Evolutionary conservation across 2,113 vertebrate genomes (phyloP).

Genomic region (Helogale parvula): DNA sequence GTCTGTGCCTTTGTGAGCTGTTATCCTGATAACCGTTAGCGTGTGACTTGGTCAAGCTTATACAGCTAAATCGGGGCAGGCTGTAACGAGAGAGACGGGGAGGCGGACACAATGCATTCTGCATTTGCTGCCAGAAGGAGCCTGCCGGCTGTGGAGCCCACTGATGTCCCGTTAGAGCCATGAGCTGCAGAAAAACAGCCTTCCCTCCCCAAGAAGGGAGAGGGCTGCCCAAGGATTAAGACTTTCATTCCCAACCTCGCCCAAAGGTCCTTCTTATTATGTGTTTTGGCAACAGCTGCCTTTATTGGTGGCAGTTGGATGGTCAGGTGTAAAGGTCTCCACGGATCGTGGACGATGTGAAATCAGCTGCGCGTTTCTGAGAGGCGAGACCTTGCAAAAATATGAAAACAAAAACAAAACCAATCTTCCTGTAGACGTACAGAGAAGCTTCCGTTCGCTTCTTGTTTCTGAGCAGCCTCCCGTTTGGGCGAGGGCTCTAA

Average conservation of each 20-base stretch:
- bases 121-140: neutral
- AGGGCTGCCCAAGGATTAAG: neutral
- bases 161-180: neutral
- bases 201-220: neutral
- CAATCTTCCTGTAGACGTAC: neutral
- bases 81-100: neutral
- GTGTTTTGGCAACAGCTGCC: neutral
- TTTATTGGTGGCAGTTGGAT: neutral
- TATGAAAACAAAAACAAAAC: neutral
- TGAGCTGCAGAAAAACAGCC: neutral
- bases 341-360: fast-evolving
- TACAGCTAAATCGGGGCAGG: neutral
- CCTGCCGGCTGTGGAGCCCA: neutral
- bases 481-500: neutral
- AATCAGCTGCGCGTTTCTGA: neutral
- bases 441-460: neutral
- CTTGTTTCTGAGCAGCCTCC: neutral
- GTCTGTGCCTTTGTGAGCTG: neutral
- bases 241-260: neutral
- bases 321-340: neutral
- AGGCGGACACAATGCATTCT: neutral
- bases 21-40: neutral
- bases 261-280: neutral
- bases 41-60: neutral
- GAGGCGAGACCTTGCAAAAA: neutral